phyloP scores from a whole-genome alignment of 2,888 invertebrate species.

The Blera fallax region DNA sequence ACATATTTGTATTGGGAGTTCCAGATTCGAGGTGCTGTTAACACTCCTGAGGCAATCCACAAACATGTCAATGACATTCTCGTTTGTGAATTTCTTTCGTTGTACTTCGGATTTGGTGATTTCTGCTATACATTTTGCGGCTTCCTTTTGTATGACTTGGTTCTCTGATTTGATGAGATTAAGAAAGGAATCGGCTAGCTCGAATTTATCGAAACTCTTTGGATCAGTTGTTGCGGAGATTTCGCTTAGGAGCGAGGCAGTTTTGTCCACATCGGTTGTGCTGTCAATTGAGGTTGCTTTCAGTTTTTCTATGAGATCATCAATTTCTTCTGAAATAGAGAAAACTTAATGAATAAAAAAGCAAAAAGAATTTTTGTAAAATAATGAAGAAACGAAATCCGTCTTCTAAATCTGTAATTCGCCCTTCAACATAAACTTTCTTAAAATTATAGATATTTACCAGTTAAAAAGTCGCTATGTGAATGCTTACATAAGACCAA shows the following conservation, averaged over 20 bases:
- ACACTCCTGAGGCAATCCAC: conserved; percentile 82
- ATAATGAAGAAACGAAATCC: too few relatives aligned
- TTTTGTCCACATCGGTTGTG: conserved; percentile 73
- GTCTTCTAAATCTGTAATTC: too few relatives aligned
- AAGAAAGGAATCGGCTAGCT: conserved; percentile 79
- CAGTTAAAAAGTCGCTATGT: too few relatives aligned
- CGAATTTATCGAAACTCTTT: conserved; percentile 80
- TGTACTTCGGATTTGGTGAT: conserved; percentile 90
- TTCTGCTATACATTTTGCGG: conserved; percentile 90
- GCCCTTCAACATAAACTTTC: too few relatives aligned
- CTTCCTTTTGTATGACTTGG: conserved; percentile 83
- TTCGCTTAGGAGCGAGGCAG: conserved; percentile 77
- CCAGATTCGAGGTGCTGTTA: conserved; percentile 78
- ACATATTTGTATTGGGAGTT: conserved; percentile 88
- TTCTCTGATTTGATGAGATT: conserved; percentile 79
- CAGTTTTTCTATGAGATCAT: conserved; percentile 80
- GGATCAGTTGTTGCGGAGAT: conserved; percentile 80
- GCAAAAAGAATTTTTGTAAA: too few relatives aligned
- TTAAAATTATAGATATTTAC: too few relatives aligned
- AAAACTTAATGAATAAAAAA: too few relatives aligned
- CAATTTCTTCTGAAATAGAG: conserved; percentile 78
- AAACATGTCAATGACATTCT: conserved; percentile 84
- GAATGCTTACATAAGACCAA: too few relatives aligned
- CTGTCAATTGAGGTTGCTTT: conserved; percentile 78
- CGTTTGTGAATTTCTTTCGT: conserved; percentile 87